Evolutionary conservation across 2,113 vertebrate genomes (phyloP), one percentile per base, ranked within the genome.

Genomic region (Anseranas semipalmata): DNA sequence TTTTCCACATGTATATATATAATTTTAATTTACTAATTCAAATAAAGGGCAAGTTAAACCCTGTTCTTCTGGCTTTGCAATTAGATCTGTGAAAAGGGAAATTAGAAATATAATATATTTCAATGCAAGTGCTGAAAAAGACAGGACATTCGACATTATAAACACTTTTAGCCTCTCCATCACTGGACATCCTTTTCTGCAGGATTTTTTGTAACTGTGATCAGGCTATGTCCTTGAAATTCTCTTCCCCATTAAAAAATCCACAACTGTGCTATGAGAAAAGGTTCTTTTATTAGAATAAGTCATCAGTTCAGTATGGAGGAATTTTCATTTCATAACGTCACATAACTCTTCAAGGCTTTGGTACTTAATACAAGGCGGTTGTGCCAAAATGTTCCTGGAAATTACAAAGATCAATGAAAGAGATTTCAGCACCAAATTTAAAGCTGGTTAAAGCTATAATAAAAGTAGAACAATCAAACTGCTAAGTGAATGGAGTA

Each of bases 241-340:
- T 78, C 15, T 52, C 55, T 78, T 86, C 16, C 21, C 15, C 86
- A 3, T 90, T 70, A 84, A 94, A 93, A 22, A 91, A 88, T 83
- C 20, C 21, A 63, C 48, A 65, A 56, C 21, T 53, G 46, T 48
- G 22, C 43, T 72, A 39, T 90, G 88, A 94, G 73, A 90, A 85
- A 72, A 93, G 9, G 10, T 81, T 92, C 55, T 93, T 88, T 90
- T 93, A 89, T 94, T 93, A 95, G 83, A 94, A 77, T 63, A 92
- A 95, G 65, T 84, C 67, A 90, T 96, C 79, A 28, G 21, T 81
- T 79, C 56, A 89, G 43, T 59, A 78, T 53, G 35, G 65, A 21
- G 3, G 70, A 94, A 85, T 90, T 96, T 94, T 93, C 25, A 77
- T 63, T 53, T 92, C 76, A 89, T 78, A 93, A 48, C 52, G 63